phyloP scores from a whole-genome alignment of 1,140 invertebrate species.

The Homarus americanus region DNA sequence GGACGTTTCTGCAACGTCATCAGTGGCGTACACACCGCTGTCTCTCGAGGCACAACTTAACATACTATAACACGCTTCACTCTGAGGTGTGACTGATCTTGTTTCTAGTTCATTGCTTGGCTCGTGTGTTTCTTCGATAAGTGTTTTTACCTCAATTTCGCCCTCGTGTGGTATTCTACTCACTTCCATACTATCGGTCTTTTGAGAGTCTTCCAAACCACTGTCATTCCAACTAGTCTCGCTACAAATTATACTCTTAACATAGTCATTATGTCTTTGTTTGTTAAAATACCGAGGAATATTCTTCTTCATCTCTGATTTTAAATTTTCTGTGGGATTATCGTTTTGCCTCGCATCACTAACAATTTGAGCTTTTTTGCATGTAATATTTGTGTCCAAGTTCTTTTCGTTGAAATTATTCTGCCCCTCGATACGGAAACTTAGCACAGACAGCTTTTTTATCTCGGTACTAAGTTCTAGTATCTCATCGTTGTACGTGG shows the following conservation, averaged over 20 bases:
- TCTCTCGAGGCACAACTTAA: slow-evolving; percentile 27
- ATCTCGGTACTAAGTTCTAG: neutral
- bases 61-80: slow-evolving; percentile 30
- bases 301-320: neutral
- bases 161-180: too few relatives aligned
- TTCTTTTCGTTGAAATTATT: neutral
- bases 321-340: neutral
- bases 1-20: slow-evolving; percentile 14
- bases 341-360: neutral
- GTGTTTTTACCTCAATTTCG: neutral
- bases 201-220: neutral
- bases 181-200: neutral
- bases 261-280: neutral
- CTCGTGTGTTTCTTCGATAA: neutral
- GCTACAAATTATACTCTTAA: neutral
- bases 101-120: neutral
- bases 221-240: neutral
- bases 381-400: neutral
- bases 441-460: neutral
- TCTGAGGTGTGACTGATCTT: neutral
- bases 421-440: neutral
- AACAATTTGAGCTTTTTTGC: neutral
- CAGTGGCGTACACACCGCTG: slow-evolving; percentile 23
- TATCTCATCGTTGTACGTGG: neutral
- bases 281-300: neutral